Evolutionary conservation across 2,797 vertebrate species (phyloP).

Genomic region (Trichosurus vulpecula): DNA sequence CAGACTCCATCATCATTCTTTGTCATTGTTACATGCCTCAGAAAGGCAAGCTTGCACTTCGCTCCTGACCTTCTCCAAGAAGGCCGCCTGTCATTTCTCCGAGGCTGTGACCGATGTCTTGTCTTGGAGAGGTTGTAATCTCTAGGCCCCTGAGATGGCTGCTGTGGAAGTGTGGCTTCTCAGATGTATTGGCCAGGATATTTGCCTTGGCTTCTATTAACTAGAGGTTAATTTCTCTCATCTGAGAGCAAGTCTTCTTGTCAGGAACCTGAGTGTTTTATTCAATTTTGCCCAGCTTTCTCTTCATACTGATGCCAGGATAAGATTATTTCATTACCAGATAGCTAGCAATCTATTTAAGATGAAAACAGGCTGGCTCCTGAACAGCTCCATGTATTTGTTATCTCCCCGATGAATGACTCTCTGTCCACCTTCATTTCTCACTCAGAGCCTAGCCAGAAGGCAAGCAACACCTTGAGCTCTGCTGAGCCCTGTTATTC

Average conservation of each 20-base stretch:
- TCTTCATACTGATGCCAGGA: not conserved
- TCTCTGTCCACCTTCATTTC: not conserved
- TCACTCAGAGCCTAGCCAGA: not conserved
- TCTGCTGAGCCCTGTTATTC: not conserved
- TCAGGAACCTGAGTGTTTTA: conserved; percentile 12
- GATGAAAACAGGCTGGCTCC: not conserved
- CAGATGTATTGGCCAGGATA: not conserved
- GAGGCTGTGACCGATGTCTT: not conserved
- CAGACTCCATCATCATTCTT: not conserved
- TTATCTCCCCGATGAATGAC: not conserved
- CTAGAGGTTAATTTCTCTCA: conserved; percentile 15
- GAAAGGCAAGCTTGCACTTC: not conserved
- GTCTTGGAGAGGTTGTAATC: conserved; percentile 6
- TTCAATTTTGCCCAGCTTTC: not conserved
- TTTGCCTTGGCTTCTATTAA: not conserved
- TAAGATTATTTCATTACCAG: conserved; percentile 18
- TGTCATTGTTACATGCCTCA: not conserved
- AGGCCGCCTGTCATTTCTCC: not conserved
- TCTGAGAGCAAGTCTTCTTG: conserved; percentile 1
- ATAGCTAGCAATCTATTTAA: conserved; percentile 22
- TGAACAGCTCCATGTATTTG: not conserved
- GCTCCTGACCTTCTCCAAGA: not conserved
- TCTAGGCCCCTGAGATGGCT: not conserved
- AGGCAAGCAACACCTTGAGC: not conserved
- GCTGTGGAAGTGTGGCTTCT: not conserved